A percentile compares a stretch with the other conserved stretches of the same genome.
Conservation (phyloP, 2,113 vertebrate genomes). For the Setophaga coronata region DNA sequence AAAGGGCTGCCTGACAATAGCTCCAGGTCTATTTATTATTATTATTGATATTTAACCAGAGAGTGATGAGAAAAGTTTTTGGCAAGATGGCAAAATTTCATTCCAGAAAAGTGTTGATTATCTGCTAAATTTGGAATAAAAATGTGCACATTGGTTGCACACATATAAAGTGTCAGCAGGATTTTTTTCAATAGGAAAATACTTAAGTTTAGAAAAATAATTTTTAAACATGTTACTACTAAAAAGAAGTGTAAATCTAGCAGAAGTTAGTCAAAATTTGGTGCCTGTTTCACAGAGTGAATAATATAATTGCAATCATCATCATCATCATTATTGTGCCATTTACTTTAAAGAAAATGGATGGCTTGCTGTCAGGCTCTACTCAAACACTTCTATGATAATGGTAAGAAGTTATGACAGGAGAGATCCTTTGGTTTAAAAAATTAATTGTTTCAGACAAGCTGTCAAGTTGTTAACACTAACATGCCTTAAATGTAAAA, state of each 20-base stretch:
- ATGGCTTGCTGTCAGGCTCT: constrained; percentile 12
- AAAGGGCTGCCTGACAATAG: neutral
- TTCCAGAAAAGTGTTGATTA: neutral
- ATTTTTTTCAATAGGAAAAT: neutral
- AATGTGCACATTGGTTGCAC: neutral
- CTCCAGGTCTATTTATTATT: neutral
- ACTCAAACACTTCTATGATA: neutral
- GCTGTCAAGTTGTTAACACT: constrained; percentile 65
- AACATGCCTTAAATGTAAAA: constrained; percentile 55
- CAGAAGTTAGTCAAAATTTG: neutral
- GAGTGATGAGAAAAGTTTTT: neutral
- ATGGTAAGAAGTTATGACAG: constrained; percentile 47
- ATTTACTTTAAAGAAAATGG: neutral
- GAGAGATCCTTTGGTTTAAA: constrained; percentile 25
- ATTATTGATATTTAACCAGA: neutral
- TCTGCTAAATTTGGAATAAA: neutral
- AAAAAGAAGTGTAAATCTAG: neutral
- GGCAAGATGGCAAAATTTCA: neutral
- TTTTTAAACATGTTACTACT: neutral
- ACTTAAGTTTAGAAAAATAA: neutral
- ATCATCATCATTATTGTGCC: neutral
- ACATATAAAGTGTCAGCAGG: neutral
- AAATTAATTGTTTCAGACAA: constrained; percentile 63
- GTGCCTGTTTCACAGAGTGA: neutral
- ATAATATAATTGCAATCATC: neutral